Evolutionary conservation across 2,888 invertebrate genomes (phyloP).

Genomic region (Microchrysa polita): DNA sequence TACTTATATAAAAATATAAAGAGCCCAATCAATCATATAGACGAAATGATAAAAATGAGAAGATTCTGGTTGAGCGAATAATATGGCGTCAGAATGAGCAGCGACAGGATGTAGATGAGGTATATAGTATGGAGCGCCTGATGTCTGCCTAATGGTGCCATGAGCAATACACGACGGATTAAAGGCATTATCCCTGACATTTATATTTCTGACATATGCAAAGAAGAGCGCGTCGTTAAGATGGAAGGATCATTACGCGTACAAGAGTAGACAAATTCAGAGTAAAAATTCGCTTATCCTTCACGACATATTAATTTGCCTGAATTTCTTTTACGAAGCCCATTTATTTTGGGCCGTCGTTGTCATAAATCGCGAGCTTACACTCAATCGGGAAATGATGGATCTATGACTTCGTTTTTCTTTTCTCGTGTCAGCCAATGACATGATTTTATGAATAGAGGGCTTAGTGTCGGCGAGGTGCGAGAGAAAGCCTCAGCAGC

Average conservation of each 20-base stretch:
- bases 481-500: too few species aligned
- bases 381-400: too few species aligned
- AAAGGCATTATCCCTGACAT: background rate
- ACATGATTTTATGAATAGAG: too few species aligned
- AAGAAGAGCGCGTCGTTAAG: background rate
- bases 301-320: conserved; percentile 48
- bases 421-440: too few species aligned
- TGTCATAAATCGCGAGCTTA: background rate
- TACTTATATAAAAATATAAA: too few species aligned
- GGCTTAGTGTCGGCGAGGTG: too few species aligned
- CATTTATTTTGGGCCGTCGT: background rate
- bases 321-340: conserved; percentile 20
- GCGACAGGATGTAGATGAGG: background rate
- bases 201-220: conserved; percentile 5
- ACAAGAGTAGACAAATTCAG: conserved; percentile 44
- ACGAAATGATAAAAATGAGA: conserved; percentile 24
- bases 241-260: conserved; percentile 29
- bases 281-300: conserved; percentile 47
- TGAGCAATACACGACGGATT: background rate
- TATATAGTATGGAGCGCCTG: too few species aligned
- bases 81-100: conserved; percentile 5
- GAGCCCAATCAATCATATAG: conserved; percentile 37
- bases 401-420: too few species aligned
- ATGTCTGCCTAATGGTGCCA: background rate
- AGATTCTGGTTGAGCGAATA: background rate